Percentiles rank a stretch among this genome's conserved stretches.
Conservation (phyloP, 2,113 vertebrate genomes). For the Astur gentilis region DNA sequence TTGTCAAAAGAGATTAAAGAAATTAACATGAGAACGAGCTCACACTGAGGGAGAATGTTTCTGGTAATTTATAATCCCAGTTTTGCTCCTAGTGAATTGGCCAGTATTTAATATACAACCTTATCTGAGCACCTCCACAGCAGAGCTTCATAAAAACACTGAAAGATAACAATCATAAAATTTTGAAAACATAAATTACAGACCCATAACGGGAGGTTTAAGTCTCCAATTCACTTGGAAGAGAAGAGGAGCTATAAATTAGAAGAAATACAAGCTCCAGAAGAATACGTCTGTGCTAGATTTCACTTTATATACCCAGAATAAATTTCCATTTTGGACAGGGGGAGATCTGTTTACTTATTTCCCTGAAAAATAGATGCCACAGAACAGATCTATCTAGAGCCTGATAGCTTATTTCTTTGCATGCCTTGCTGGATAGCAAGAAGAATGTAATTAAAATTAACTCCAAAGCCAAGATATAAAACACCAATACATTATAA, state of each 20-base stretch:
- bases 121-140: background rate
- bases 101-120: conserved; percentile 26
- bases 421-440: background rate
- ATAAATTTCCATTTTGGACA: conserved; percentile 31
- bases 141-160: conserved; percentile 16
- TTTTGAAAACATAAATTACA: conserved; percentile 40
- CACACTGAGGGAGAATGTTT: background rate
- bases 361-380: conserved; percentile 12
- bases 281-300: background rate
- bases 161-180: conserved; percentile 18
- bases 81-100: background rate
- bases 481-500: background rate
- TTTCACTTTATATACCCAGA: background rate
- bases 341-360: background rate
- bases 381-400: background rate
- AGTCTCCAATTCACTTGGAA: background rate
- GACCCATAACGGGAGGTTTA: background rate
- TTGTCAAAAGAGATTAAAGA: background rate
- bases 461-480: background rate
- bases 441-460: background rate
- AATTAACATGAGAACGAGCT: background rate
- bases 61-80: background rate
- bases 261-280: background rate
- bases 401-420: background rate
- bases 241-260: conserved; percentile 44